Evolutionary conservation across 1,140 invertebrate genomes (phyloP).

Genomic region (Drosophila tsacasi): DNA sequence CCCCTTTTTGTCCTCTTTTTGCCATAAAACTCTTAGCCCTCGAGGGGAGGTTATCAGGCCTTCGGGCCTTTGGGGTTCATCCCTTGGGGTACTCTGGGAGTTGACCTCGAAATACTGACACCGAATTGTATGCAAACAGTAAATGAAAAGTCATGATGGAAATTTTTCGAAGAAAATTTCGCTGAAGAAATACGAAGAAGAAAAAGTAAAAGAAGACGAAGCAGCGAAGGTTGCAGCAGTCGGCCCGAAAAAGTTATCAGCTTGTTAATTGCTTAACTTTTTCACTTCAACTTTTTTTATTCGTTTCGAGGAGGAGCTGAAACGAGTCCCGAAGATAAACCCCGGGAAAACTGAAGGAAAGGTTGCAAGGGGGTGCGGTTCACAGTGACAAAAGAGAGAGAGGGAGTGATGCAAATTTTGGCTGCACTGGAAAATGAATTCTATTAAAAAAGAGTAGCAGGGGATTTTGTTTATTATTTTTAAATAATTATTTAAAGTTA

Average conservation of each 20-base stretch:
- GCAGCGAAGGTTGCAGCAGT: conserved; percentile 30
- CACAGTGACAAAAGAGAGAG: conserved; percentile 13
- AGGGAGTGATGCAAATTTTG: conserved; percentile 24
- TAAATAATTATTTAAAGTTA: background rate
- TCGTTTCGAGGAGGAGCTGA: conserved; percentile 58
- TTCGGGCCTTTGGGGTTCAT: conserved; percentile 23
- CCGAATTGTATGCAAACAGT: conserved; percentile 52
- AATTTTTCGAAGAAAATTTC: conserved; percentile 6
- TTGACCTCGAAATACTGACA: conserved; percentile 48
- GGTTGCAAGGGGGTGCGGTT: conserved; percentile 51
- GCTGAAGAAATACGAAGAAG: background rate
- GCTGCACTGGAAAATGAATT: conserved; percentile 7
- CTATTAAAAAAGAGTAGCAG: too few relatives aligned
- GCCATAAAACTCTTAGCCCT: conserved; percentile 75
- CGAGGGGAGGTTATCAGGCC: conserved; percentile 11
- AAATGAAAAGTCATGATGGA: conserved; percentile 47
- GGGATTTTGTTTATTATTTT: too few relatives aligned
- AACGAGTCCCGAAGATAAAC: conserved; percentile 62
- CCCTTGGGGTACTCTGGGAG: conserved; percentile 10
- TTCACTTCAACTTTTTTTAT: conserved; percentile 81
- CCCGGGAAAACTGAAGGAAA: conserved; percentile 56
- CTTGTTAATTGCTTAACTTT: conserved; percentile 84
- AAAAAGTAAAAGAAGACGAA: conserved; percentile 5
- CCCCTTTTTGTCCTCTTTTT: conserved; percentile 1
- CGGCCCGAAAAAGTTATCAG: conserved; percentile 78